Evolutionary conservation across 1,140 invertebrate species (phyloP).

Genomic region (Choristoneura fumiferana): DNA sequence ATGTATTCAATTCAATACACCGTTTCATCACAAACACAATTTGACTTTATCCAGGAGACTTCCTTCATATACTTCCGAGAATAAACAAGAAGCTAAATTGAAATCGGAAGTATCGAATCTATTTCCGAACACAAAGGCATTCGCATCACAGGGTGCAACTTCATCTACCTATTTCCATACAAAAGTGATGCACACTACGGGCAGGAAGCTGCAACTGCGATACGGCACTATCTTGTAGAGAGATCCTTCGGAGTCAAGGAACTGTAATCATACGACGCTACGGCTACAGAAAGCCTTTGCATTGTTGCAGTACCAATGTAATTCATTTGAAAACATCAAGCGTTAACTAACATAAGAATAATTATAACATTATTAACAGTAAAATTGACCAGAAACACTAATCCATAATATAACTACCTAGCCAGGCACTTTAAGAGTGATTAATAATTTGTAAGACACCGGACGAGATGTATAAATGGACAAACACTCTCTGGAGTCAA

Average conservation of each 20-base stretch:
- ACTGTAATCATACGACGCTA: background rate
- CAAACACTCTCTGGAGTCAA: slow-evolving; percentile 46
- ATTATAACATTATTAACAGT: no score
- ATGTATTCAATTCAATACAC: no score
- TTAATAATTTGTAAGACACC: slow-evolving; percentile 37
- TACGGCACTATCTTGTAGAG: slow-evolving; percentile 35
- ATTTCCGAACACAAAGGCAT: slow-evolving; percentile 18
- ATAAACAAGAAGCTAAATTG: slow-evolving; percentile 2
- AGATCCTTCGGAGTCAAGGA: slow-evolving; percentile 25
- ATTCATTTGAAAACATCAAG: no score
- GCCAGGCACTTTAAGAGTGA: slow-evolving; percentile 21
- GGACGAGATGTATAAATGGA: slow-evolving; percentile 42
- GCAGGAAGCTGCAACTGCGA: slow-evolving; percentile 44
- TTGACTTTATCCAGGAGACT: background rate
- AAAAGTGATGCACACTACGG: slow-evolving; percentile 40
- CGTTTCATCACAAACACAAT: no score
- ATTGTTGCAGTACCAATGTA: no score
- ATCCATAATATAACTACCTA: background rate
- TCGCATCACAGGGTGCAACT: slow-evolving; percentile 26
- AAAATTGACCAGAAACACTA: no score
- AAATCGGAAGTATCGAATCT: slow-evolving; percentile 19
- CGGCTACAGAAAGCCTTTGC: background rate
- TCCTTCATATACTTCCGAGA: no score
- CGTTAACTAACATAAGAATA: no score
- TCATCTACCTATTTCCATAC: slow-evolving; percentile 42